Conservation (phyloP, 2,888 invertebrate genomes). For the Drosophila gaucha region DNA sequence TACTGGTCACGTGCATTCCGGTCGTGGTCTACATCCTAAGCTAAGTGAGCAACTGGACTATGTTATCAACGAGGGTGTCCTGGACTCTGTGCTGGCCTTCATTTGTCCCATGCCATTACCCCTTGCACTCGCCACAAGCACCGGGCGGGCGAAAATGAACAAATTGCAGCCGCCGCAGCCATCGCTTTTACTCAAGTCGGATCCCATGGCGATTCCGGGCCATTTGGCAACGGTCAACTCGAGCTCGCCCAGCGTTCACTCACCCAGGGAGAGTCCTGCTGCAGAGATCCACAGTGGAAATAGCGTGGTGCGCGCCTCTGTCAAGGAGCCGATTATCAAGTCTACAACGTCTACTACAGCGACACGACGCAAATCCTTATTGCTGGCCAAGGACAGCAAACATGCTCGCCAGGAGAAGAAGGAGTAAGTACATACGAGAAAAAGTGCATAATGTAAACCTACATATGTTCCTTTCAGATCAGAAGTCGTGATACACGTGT, state of each 20-base stretch:
- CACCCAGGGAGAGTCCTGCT: conserved; percentile 30
- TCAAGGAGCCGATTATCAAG: conserved; percentile 57
- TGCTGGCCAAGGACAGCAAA: conserved; percentile 65
- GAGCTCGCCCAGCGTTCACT: conserved; percentile 27
- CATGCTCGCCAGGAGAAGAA: conserved; percentile 56
- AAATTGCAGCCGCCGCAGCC: conserved; percentile 27
- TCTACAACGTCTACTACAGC: conserved; percentile 3
- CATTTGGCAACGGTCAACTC: conserved; percentile 9
- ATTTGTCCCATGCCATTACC: conserved; percentile 85
- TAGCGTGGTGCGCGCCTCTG: conserved; percentile 60
- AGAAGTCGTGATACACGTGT: conserved; percentile 97
- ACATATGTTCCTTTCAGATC: conserved; percentile 85
- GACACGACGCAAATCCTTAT: conserved; percentile 60
- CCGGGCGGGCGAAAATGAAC: conserved; percentile 26
- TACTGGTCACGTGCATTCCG: conserved; percentile 35
- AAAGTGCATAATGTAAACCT: not conserved
- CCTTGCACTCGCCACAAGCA: conserved; percentile 26
- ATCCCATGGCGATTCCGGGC: conserved; percentile 8
- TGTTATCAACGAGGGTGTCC: conserved; percentile 91
- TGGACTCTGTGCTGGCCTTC: conserved; percentile 93
- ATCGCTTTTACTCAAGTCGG: conserved; percentile 22
- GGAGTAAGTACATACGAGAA: conserved; percentile 54
- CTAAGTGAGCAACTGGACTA: conserved; percentile 84
- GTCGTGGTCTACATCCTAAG: conserved; percentile 77
- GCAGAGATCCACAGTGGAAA: conserved; percentile 21